Conservation (phyloP, 2,113 vertebrate genomes). For the Aldabrachelys gigantea region DNA sequence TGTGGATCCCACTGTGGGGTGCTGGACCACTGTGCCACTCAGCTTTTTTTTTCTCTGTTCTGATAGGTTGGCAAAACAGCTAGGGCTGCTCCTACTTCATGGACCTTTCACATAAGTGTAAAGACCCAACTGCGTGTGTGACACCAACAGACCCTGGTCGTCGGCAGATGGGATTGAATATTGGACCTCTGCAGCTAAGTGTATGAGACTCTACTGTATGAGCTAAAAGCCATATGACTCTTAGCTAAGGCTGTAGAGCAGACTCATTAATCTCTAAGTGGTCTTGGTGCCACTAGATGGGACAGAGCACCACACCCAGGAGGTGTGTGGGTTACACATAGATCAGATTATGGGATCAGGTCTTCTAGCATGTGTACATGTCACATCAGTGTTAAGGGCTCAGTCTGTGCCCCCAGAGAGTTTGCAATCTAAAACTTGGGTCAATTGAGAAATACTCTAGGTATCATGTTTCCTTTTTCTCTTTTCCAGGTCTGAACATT, state of each 20-base stretch:
- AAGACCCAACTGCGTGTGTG: slow-evolving; percentile 23
- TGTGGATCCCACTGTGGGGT: background rate
- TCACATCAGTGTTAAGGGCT: slow-evolving; percentile 36
- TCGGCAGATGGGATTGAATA: no score
- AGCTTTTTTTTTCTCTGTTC: background rate
- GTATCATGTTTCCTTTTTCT: background rate
- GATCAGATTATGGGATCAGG: slow-evolving; percentile 44
- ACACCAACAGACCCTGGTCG: no score
- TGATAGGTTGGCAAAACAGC: background rate
- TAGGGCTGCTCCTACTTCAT: background rate
- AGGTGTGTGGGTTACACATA: background rate
- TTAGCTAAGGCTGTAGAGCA: no score
- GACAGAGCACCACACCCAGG: no score
- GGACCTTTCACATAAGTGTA: slow-evolving; percentile 20
- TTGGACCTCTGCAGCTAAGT: no score
- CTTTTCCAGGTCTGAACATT: background rate
- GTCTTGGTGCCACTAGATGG: no score
- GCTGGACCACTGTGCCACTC: background rate
- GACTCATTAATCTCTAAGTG: no score
- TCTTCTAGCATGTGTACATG: background rate
- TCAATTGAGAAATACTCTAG: background rate
- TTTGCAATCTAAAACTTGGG: background rate
- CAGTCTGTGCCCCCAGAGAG: background rate
- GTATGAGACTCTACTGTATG: no score
- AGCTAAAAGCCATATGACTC: no score